Conservation (phyloP, 2,113 vertebrate genomes). For the Mystacornis crossleyi region DNA sequence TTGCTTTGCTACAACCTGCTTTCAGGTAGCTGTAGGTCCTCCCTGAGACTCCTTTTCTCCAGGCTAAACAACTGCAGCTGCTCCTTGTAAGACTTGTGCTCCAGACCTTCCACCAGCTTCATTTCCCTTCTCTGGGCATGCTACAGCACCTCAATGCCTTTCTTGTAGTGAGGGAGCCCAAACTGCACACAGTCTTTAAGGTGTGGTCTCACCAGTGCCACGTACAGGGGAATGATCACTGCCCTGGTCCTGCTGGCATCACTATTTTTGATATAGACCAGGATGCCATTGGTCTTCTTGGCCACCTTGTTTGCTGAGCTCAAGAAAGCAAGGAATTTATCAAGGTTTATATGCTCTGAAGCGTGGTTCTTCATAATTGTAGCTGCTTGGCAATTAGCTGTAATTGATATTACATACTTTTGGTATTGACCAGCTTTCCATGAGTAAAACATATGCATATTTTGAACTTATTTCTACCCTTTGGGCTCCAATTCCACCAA, state of each 20-base stretch:
- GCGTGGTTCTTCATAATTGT: background rate
- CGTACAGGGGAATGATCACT: background rate
- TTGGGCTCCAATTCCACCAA: background rate
- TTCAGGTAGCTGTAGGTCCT: background rate
- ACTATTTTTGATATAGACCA: background rate
- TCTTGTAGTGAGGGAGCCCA: background rate
- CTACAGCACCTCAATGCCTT: background rate
- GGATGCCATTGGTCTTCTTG: background rate
- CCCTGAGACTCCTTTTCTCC: background rate
- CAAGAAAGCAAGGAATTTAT: background rate
- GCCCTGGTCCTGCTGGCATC: background rate
- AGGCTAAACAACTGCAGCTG: background rate
- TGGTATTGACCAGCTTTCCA: background rate
- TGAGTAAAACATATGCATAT: background rate
- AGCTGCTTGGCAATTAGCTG: background rate
- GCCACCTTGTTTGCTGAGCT: background rate
- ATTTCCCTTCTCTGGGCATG: background rate
- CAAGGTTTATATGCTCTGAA: background rate
- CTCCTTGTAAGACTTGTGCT: background rate
- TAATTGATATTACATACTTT: background rate
- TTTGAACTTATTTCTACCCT: background rate
- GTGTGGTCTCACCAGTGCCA: background rate
- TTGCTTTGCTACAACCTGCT: background rate
- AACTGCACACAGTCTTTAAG: background rate
- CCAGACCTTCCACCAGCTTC: background rate